These are phyloP conservation scores for Florisuga fusca DNA, from an alignment of 2,797 vertebrate genomes.

Conservation along the genomic window DNA sequence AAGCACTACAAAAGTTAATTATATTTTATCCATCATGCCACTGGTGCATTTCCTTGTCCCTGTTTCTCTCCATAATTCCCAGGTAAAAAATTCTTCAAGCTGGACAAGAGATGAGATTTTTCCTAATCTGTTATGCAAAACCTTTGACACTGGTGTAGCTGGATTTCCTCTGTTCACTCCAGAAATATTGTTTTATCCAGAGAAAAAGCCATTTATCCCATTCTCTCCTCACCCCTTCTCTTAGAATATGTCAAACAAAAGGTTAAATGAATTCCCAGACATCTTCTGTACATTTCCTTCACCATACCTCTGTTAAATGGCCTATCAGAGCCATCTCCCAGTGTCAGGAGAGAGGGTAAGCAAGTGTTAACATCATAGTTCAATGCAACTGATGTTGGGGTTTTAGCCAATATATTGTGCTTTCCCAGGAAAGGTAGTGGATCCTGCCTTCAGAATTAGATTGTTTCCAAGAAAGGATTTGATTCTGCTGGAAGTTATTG, in stretches of 20 bases:
- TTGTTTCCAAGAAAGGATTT: not conserved
- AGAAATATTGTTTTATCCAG: not conserved
- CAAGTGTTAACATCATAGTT: not conserved
- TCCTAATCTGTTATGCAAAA: not conserved
- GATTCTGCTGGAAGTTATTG: constrained; percentile 21
- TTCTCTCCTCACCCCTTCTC: not conserved
- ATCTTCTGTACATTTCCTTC: not conserved
- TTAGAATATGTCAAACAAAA: not conserved
- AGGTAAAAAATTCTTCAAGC: not conserved
- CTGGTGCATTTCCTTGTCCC: not conserved
- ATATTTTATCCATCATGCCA: not conserved
- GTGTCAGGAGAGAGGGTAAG: not conserved
- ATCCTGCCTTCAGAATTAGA: constrained; percentile 7
- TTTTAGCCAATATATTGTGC: not conserved
- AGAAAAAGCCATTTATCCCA: not conserved
- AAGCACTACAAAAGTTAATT: not conserved
- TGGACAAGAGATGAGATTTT: not conserved
- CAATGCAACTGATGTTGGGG: not conserved
- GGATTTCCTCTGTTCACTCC: not conserved
- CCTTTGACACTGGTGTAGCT: not conserved
- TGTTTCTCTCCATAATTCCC: not conserved
- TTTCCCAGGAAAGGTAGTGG: not conserved
- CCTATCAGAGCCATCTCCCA: not conserved
- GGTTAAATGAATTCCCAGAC: not conserved
- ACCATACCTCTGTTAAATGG: not conserved